Percentiles rank a stretch among this genome's conserved stretches.
phyloP scores from a whole-genome alignment of 2,113 vertebrate species.

The human (Homo sapiens) region GRCh38 chrX:8600001-8600500 shows the following conservation, averaged over 20 bases:
- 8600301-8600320: neutral
- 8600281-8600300: neutral
- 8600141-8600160: no score
- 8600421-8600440: neutral
- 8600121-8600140: neutral
- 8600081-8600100: neutral
- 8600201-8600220: accelerated
- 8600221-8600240: neutral
- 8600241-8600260: no score
- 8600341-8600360: neutral
- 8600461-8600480: neutral
- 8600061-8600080: accelerated
- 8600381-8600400: neutral
- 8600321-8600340: neutral
- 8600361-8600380: neutral
- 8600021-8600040: no score
- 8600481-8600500: neutral
- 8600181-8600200: neutral
- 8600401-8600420: neutral
- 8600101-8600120: neutral
- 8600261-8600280: neutral
- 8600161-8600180: neutral
- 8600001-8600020: no score
- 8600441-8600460: neutral
- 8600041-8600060: no score